These are phyloP conservation scores for Macaria liturata DNA, from an alignment of 2,888 invertebrate species.

Conservation along the genomic window DNA sequence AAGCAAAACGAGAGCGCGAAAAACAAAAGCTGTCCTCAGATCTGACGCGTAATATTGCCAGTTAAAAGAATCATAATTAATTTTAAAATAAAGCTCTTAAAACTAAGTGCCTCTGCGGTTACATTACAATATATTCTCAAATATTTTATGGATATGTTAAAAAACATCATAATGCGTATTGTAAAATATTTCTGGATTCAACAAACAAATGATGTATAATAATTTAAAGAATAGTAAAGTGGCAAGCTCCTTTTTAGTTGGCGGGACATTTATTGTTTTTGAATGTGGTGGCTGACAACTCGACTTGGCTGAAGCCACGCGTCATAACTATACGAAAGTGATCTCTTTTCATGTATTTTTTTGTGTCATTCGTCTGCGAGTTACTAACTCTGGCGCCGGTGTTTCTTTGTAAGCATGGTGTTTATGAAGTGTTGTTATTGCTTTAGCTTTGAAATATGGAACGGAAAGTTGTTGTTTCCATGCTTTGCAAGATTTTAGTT, in stretches of 20 bases:
- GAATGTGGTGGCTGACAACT: constrained; percentile 68
- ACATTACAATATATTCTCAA: constrained; percentile 16
- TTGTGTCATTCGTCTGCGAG: constrained; percentile 50
- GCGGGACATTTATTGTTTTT: constrained; percentile 63
- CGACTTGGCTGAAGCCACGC: constrained; percentile 55
- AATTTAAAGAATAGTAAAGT: constrained; percentile 47
- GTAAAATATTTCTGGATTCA: constrained; percentile 14
- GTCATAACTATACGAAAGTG: constrained; percentile 55
- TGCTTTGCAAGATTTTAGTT: too few species aligned
- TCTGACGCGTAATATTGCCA: constrained; percentile 39
- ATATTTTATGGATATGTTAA: constrained; percentile 27
- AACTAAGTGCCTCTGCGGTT: constrained; percentile 29
- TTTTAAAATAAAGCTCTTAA: constrained; percentile 46
- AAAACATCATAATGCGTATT: constrained; percentile 15
- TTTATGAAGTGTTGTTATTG: constrained; percentile 16
- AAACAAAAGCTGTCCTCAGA: constrained; percentile 37
- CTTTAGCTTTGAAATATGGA: constrained; percentile 1
- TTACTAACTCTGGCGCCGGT: constrained; percentile 53
- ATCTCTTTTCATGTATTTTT: constrained; percentile 66
- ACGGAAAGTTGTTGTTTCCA: background rate
- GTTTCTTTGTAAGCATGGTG: constrained; percentile 27
- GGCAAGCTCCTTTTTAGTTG: constrained; percentile 21
- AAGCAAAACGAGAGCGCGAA: constrained; percentile 23
- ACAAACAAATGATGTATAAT: constrained; percentile 16
- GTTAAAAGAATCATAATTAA: constrained; percentile 49